A percentile compares a stretch with the other conserved stretches of the same genome.
phyloP scores from a whole-genome alignment of 2,888 invertebrate species.

The Dryobota labecula region DNA sequence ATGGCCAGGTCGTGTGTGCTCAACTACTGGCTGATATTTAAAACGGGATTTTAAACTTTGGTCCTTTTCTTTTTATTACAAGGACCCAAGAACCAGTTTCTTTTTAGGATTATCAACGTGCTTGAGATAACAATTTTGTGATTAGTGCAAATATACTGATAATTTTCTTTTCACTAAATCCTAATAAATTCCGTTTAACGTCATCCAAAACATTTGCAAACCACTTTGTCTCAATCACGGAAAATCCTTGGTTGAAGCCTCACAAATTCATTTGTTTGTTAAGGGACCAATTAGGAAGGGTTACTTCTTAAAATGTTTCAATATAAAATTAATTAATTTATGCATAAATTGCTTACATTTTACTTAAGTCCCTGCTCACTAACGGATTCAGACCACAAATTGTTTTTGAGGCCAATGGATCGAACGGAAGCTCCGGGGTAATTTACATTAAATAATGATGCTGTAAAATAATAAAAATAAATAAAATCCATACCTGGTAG shows the following conservation, averaged over 20 bases:
- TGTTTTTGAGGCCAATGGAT: slow-evolving; percentile 26
- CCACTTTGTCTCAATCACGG: background rate
- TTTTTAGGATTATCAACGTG: background rate
- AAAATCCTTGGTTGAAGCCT: background rate
- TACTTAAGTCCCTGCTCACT: slow-evolving; percentile 7
- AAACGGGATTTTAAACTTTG: background rate
- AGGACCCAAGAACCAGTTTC: background rate
- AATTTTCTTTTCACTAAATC: background rate
- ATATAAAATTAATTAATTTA: slow-evolving; percentile 34
- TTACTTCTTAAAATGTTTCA: slow-evolving; percentile 23
- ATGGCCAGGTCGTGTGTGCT: background rate
- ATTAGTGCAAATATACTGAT: background rate
- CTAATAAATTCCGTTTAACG: background rate
- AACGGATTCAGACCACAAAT: slow-evolving; percentile 29
- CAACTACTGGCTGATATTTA: background rate
- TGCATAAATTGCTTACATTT: slow-evolving; percentile 38
- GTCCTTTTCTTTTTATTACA: background rate
- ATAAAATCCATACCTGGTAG: slow-evolving; percentile 62
- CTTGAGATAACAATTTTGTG: background rate
- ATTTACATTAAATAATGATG: slow-evolving; percentile 24
- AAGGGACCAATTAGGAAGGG: background rate
- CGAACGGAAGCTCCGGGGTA: background rate
- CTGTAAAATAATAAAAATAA: too few relatives aligned
- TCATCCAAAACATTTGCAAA: slow-evolving; percentile 4
- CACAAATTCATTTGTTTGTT: slow-evolving; percentile 17